phyloP scores from a whole-genome alignment of 2,797 vertebrate genomes.

The Phalanger gymnotis region DNA sequence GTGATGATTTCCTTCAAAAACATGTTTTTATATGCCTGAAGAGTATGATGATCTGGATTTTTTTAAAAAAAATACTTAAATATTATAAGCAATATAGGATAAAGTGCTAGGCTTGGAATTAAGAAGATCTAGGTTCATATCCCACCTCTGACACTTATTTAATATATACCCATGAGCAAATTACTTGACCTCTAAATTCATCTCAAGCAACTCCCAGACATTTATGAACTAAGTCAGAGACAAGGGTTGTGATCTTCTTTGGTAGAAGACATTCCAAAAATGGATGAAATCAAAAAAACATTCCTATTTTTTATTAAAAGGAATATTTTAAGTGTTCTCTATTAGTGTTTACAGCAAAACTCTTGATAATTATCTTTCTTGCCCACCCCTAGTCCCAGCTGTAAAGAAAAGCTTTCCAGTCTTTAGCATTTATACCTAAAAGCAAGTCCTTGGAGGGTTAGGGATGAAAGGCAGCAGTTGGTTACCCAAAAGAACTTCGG shows the following conservation, averaged over 20 bases:
- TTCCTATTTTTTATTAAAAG: background rate
- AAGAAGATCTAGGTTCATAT: background rate
- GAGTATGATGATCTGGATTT: background rate
- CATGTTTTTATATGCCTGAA: background rate
- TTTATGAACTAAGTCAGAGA: background rate
- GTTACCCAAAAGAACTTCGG: constrained; percentile 18
- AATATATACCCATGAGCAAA: background rate
- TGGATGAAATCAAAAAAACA: background rate
- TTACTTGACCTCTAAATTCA: background rate
- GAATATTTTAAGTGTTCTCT: background rate
- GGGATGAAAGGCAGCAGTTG: background rate
- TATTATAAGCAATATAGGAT: background rate
- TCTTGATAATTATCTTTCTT: background rate
- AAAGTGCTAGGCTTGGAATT: background rate
- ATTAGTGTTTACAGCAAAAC: background rate
- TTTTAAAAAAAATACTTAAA: background rate
- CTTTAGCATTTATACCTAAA: background rate
- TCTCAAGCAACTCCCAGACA: background rate
- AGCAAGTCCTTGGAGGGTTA: background rate
- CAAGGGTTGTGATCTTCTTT: background rate
- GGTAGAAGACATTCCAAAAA: background rate
- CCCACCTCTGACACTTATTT: background rate
- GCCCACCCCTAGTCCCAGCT: background rate
- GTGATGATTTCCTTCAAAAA: background rate
- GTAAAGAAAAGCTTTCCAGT: background rate